Percentiles rank a stretch among this genome's conserved stretches.
These are phyloP conservation scores for Bombyx huttoni DNA, from an alignment of 2,888 invertebrate species.

Conservation along the genomic window DNA sequence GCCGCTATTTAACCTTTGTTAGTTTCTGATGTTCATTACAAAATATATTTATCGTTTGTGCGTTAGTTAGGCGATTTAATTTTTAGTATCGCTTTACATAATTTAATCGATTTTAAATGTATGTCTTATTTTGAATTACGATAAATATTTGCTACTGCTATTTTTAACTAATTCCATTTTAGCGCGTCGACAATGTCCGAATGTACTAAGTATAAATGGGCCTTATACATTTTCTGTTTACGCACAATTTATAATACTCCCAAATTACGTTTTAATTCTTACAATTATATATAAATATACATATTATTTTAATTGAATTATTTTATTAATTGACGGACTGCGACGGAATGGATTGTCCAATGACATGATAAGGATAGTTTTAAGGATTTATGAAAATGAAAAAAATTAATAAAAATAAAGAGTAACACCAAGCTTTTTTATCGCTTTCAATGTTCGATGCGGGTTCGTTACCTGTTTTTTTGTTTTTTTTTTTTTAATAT, in stretches of 20 bases:
- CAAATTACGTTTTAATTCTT: background rate
- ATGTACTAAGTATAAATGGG: constrained; percentile 12
- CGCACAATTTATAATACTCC: constrained; percentile 40
- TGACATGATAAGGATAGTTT: constrained; percentile 16
- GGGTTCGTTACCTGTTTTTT: constrained; percentile 19
- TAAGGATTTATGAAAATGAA: constrained; percentile 19
- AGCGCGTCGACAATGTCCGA: no score
- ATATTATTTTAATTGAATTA: constrained; percentile 7
- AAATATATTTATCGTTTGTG: constrained; percentile 60
- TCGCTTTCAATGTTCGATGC: constrained; percentile 45
- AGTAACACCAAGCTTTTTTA: constrained; percentile 34
- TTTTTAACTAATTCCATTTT: no score
- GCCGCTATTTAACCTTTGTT: constrained; percentile 63
- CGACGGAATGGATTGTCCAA: constrained; percentile 27
- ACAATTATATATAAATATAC: no score
- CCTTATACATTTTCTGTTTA: constrained; percentile 31
- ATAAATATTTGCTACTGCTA: no score
- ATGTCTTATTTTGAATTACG: no score
- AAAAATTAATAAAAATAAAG: no score
- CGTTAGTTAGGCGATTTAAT: constrained; percentile 45
- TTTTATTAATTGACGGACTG: constrained; percentile 12
- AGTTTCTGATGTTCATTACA: constrained; percentile 66
- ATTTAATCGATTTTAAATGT: constrained; percentile 27
- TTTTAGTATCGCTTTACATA: constrained; percentile 48
- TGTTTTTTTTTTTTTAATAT: constrained; percentile 16